These are phyloP conservation scores for Papilio polyxenes DNA, from an alignment of 1,140 invertebrate species.

Conservation along the genomic window DNA sequence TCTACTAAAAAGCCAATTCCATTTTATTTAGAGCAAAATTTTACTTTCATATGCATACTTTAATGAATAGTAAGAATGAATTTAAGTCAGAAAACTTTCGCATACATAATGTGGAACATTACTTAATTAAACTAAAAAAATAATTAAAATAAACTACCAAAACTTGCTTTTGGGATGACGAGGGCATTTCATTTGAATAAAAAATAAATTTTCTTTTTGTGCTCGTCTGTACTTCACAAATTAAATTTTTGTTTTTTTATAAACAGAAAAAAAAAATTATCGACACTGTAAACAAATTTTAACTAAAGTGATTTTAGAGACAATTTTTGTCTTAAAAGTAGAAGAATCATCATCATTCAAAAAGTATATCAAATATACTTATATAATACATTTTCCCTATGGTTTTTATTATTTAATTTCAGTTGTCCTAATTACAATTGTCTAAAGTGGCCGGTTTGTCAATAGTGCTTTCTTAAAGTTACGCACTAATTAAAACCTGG, in stretches of 20 bases:
- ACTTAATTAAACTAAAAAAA: too few relatives aligned
- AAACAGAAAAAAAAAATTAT: background rate
- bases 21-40: conserved; percentile 10
- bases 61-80: background rate
- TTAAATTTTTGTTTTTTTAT: background rate
- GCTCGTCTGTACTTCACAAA: background rate
- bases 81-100: background rate
- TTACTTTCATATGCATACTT: too few relatives aligned
- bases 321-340: background rate
- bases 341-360: background rate
- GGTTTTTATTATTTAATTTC: too few relatives aligned
- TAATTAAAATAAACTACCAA: too few relatives aligned
- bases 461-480: too few relatives aligned
- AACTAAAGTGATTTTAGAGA: background rate
- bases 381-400: too few relatives aligned
- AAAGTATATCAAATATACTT: too few relatives aligned
- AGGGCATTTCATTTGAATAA: background rate
- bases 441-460: too few relatives aligned
- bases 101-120: background rate
- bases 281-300: background rate
- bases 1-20: background rate
- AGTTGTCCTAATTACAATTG: too few relatives aligned
- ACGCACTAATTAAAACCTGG: too few relatives aligned
- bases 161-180: background rate
- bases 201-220: background rate